A percentile compares a stretch with the other conserved stretches of the same genome.
phyloP scores from a whole-genome alignment of 2,113 vertebrate species.

The Tenrec ecaudatus region DNA sequence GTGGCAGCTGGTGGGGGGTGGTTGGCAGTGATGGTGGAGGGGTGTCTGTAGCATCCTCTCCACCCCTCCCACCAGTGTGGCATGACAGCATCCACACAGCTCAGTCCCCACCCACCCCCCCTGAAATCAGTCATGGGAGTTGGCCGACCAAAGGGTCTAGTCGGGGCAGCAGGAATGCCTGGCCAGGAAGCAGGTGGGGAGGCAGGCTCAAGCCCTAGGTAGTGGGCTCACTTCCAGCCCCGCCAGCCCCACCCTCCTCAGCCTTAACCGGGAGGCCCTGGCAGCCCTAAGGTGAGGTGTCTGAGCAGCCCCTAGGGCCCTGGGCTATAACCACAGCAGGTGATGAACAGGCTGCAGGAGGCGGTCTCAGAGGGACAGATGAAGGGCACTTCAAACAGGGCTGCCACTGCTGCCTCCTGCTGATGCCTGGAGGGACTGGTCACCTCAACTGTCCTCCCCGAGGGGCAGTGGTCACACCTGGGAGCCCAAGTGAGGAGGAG shows the following conservation, averaged over 20 bases:
- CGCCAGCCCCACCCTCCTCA: slow-evolving; percentile 17
- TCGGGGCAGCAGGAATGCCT: too few relatives aligned
- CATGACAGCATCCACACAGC: too few relatives aligned
- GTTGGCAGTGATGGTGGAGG: too few relatives aligned
- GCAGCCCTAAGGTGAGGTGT: slow-evolving; percentile 39
- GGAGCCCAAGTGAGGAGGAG: not conserved
- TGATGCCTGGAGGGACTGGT: slow-evolving; percentile 64
- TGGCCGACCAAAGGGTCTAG: too few relatives aligned
- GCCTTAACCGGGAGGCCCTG: not conserved
- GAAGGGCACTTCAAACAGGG: slow-evolving; percentile 89
- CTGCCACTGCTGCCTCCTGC: slow-evolving; percentile 82
- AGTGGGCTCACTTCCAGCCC: not conserved
- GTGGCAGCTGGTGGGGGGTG: too few relatives aligned
- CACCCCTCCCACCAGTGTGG: too few relatives aligned
- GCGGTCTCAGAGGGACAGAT: slow-evolving; percentile 89
- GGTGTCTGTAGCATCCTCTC: too few relatives aligned
- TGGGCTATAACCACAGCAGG: slow-evolving; percentile 91
- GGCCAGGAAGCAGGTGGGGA: not conserved
- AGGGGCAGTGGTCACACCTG: not conserved
- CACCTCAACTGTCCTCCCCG: too few relatives aligned
- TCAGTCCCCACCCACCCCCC: too few relatives aligned
- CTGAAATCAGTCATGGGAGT: too few relatives aligned
- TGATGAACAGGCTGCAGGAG: slow-evolving; percentile 91
- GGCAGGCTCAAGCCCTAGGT: rapidly evolving
- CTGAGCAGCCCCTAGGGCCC: slow-evolving; percentile 88